Base-by-base conservation (phyloP, 2,888 invertebrate species). In the Ichneumon xanthorius region DNA sequence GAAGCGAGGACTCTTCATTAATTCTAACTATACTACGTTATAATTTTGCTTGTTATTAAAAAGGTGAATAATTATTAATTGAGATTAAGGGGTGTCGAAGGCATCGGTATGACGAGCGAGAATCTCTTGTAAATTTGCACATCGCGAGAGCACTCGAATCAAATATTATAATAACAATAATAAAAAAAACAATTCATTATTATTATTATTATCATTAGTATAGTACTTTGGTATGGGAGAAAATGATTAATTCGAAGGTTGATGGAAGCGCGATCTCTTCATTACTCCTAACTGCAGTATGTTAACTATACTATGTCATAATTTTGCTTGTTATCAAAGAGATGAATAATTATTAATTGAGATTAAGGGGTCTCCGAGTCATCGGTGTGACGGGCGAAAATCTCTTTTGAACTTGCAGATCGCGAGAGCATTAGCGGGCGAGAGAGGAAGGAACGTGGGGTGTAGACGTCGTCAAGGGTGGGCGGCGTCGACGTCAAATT, bases 401-500 rank as follows among this genome's bases (percentile, higher is more conserved):
- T 58, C 16, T 58, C 16, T 73, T 84, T 84, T 84, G 80, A 84
- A 84, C 80, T 84, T 63, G 73, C 72, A 37, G 48, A 58, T 45
- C 26, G 26, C 58, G 45, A 4, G 5, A 11, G n/a, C 26, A 55
- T 26, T 58, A 53, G 63, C 30, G 82, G 84, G 78, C 73, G 72
- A 85, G 85, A 83, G 79, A 75, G 80, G 77, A 75, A 81, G 77
- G 84, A 85, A 83, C 72, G 22, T 58, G 22, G 53, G 63, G 76
- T 61, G 26, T 58, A 67, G 63, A 68, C 61, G 63, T 63, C 82
- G 72, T 81, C 79, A 81, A 76, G 79, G 76, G 75, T 87, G 89
- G 88, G 88, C 88, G 89, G 87, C 78, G 67, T 80, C 83, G 80
- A 82, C 84, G 88, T 89, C 88, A 88, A 84, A 87, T 88, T 88